Evolutionary conservation across 2,888 invertebrate species (phyloP), one percentile per base, ranked within the genome.

Genomic region (Torymus tubicola): DNA sequence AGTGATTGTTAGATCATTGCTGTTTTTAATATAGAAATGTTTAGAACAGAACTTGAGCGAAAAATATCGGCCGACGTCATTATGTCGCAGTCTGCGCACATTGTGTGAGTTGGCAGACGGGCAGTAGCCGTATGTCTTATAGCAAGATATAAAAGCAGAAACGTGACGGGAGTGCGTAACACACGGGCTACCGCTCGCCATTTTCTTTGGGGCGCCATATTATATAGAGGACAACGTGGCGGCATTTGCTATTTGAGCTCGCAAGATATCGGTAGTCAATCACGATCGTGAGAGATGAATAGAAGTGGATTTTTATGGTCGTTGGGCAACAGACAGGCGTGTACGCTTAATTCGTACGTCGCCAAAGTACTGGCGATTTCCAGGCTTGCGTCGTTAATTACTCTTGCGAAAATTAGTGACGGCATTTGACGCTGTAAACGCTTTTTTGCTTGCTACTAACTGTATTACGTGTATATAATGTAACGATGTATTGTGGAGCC

Each of bases 251-350:
- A 61, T 75, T 75, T 64, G 64, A 61, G 57, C 3, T 11, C 57
- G 18, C 42, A 53, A 18, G 42, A 5, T 18, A 18, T 50, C 55
- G 14, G 24, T 50, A 31, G 14, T 16, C 42, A 42, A 42, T 42
- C 50, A 21, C 55, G 67, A 76, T 65, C 73, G 69, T 68, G 81
- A 77, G 81, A 77, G 81, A 73, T 77, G 81, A 81, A 77, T 81
- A 52, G 74, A 70, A 42, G n/a, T 16, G 42, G 68, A 65, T 65
- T 80, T 80, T 80, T 75, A 79, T 61, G 79, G 50, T 3, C n/a
- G 50, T 80, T 80, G 65, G 13, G 74, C 63, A 79, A 78, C n/a
- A 5, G 42, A 42, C 42, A 42, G 42, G 42, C 42, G 42, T 42
- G 42, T 42, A 4, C 42, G 42, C 42, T 42, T 42, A 8, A 42